phyloP scores from a whole-genome alignment of 2,888 invertebrate species.

The Hofmannophila pseudospretella region DNA sequence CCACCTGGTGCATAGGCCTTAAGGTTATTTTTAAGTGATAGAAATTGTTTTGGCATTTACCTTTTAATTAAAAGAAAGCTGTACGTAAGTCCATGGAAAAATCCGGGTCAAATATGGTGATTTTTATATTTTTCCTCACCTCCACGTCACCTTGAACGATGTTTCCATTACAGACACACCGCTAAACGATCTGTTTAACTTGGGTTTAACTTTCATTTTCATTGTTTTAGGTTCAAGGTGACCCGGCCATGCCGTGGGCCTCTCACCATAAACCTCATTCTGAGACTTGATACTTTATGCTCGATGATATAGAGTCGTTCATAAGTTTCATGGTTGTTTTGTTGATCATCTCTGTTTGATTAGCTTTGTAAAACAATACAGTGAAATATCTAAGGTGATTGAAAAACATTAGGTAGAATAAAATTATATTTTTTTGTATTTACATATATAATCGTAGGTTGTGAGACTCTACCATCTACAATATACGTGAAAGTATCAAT shows the following conservation, averaged over 20 bases:
- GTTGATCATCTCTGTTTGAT: neutral
- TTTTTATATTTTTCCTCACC: neutral
- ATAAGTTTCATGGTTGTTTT: neutral
- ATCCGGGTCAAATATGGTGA: neutral
- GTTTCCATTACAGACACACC: neutral
- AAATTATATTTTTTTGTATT: no score
- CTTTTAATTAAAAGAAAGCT: no score
- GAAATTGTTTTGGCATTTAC: no score
- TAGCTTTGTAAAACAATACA: neutral
- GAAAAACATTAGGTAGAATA: no score
- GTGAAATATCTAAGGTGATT: neutral
- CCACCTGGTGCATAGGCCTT: no score
- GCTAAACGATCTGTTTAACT: neutral
- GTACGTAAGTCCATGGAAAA: no score
- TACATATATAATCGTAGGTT: no score
- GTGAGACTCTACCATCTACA: no score
- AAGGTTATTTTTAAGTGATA: no score
- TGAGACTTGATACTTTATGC: neutral
- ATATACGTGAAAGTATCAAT: no score
- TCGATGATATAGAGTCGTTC: neutral
- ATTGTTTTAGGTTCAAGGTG: constrained; percentile 5
- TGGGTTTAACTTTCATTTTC: constrained; percentile 1
- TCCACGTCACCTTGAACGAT: neutral
- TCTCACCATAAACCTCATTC: neutral
- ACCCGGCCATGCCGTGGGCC: neutral